Conservation (phyloP, 2,888 invertebrate genomes). For the Caenorhabditis doughertyi region DNA sequence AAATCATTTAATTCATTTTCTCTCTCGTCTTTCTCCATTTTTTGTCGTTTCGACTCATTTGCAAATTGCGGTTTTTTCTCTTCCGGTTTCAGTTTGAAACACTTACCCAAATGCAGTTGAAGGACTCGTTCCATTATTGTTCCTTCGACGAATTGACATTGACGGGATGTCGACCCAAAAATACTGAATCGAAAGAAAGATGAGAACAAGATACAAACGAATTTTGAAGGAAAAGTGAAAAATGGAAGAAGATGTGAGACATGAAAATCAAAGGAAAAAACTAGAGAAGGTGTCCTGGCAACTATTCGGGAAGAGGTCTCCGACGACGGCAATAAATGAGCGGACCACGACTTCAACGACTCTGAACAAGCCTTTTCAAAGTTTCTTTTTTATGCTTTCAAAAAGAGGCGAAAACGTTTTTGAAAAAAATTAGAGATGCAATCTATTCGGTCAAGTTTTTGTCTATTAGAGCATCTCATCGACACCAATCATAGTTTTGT, state of each 20-base stretch:
- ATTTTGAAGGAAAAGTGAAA: neutral
- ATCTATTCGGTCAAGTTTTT: no score
- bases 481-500: no score
- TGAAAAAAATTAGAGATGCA: conserved; percentile 1
- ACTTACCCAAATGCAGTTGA: conserved; percentile 66
- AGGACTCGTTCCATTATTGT: conserved; percentile 64
- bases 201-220: neutral
- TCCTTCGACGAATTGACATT: conserved; percentile 66
- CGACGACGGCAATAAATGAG: conserved; percentile 50
- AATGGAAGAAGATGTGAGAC: conserved; percentile 9
- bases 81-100: conserved; percentile 26
- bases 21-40: neutral
- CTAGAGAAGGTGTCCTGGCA: conserved; percentile 45
- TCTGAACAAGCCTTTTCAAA: conserved; percentile 49
- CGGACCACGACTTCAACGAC: conserved; percentile 21
- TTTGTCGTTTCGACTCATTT: conserved; percentile 37
- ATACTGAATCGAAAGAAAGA: conserved; percentile 21
- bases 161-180: conserved; percentile 41
- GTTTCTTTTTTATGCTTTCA: conserved; percentile 21
- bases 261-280: conserved; percentile 13
- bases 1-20: conserved; percentile 53
- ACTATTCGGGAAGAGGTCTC: conserved; percentile 37
- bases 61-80: conserved; percentile 35
- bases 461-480: no score
- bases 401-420: neutral